Conservation (phyloP, 1,140 invertebrate species). For the Drosophila bifasciata region DNA sequence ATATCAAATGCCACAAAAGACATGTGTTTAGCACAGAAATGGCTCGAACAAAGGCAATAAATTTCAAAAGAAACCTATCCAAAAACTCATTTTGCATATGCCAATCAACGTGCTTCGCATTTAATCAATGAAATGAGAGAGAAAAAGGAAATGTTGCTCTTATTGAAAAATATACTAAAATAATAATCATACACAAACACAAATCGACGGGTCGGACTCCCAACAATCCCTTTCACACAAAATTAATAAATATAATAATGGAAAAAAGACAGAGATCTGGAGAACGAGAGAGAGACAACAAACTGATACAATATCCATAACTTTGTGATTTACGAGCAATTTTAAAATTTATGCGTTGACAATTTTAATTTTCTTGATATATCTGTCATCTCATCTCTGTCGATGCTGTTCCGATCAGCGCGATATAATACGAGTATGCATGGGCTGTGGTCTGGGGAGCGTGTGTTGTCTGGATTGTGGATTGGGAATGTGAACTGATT, state of each 20-base stretch:
- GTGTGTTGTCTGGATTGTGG: slow-evolving; percentile 40
- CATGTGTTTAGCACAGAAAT: slow-evolving; percentile 42
- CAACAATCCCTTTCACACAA: slow-evolving; percentile 48
- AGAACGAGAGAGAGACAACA: slow-evolving; percentile 32
- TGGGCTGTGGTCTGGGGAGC: slow-evolving; percentile 16
- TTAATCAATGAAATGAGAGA: slow-evolving; percentile 24
- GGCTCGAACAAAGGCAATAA: slow-evolving; percentile 31
- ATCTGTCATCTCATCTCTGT: slow-evolving; percentile 37
- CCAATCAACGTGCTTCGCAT: slow-evolving; percentile 33
- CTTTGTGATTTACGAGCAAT: slow-evolving; percentile 81
- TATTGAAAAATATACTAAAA: slow-evolving; percentile 1
- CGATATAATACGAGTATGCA: slow-evolving; percentile 21
- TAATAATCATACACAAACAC: slow-evolving; percentile 2
- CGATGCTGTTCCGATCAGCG: slow-evolving; percentile 20
- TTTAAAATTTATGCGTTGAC: slow-evolving; percentile 84
- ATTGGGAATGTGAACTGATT: slow-evolving; percentile 28
- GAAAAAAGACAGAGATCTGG: not conserved
- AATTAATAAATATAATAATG: slow-evolving; percentile 48
- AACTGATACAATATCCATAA: slow-evolving; percentile 68
- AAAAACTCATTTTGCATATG: slow-evolving; percentile 19
- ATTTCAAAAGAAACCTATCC: slow-evolving; percentile 5
- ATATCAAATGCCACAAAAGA: slow-evolving; percentile 51
- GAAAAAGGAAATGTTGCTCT: slow-evolving; percentile 28
- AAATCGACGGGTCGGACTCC: slow-evolving; percentile 31
- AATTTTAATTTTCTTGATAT: slow-evolving; percentile 83